Conservation (phyloP, 2,113 vertebrate species). For the Rhineura floridana region DNA sequence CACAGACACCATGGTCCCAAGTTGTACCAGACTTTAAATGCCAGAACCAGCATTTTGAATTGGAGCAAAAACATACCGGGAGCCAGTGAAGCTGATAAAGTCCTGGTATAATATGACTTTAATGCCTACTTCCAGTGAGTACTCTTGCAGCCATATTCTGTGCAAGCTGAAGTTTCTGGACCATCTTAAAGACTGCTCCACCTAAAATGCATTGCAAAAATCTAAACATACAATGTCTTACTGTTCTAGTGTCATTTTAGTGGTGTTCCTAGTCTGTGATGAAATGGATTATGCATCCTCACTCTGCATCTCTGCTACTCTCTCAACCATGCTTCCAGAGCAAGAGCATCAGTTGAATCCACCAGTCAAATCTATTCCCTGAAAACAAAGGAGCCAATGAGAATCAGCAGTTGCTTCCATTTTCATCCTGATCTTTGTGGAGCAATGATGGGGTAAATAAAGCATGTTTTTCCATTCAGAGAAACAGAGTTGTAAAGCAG, state of each 20-base stretch:
- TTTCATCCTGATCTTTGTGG: slow-evolving; percentile 44
- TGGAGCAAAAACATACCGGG: neutral
- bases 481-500: slow-evolving; percentile 42
- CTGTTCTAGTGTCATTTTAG: neutral
- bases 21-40: too few relatives aligned
- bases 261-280: neutral
- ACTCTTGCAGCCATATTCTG: neutral
- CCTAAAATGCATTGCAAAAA: neutral
- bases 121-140: neutral
- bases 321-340: slow-evolving; percentile 2
- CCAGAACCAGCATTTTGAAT: neutral
- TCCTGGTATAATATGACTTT: neutral
- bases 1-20: too few relatives aligned
- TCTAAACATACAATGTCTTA: neutral
- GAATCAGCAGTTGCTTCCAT: slow-evolving; percentile 26
- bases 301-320: neutral
- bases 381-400: slow-evolving; percentile 35
- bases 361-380: slow-evolving; percentile 21
- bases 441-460: slow-evolving; percentile 46
- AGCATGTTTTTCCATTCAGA: slow-evolving; percentile 39
- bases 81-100: neutral
- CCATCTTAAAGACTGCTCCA: neutral
- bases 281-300: neutral
- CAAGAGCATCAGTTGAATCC: slow-evolving; percentile 2
- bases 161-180: neutral